A percentile compares a stretch with the other conserved stretches of the same genome.
Conservation (phyloP, 2,797 vertebrate species). For the Gila robusta region DNA sequence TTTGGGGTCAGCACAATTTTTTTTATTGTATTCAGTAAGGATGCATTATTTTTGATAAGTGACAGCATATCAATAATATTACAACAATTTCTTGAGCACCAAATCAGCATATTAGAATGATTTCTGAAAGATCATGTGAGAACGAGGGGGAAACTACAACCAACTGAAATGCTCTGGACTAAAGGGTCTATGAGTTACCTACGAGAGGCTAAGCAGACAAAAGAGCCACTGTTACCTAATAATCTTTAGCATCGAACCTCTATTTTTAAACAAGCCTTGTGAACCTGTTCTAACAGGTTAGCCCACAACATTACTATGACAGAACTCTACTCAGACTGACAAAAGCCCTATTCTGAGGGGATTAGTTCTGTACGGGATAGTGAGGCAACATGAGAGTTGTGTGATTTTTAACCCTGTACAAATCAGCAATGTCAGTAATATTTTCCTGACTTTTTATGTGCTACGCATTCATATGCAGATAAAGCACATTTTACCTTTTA, state of each 20-base stretch:
- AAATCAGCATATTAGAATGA: not conserved
- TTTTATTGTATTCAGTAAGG: not conserved
- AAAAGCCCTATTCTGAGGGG: not conserved
- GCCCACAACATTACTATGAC: not conserved
- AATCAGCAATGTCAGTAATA: not conserved
- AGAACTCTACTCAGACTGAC: not conserved
- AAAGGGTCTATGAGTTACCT: not conserved
- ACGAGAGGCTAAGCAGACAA: not conserved
- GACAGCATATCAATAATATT: not conserved
- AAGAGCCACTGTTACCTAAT: not conserved
- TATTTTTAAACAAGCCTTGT: not conserved
- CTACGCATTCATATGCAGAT: not conserved
- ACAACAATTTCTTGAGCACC: not conserved
- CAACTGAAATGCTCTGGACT: not conserved
- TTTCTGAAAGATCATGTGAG: not conserved
- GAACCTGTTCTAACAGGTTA: slow-evolving; percentile 37
- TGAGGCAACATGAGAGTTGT: not conserved
- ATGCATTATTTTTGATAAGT: not conserved
- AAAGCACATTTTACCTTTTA: not conserved
- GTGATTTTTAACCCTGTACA: not conserved
- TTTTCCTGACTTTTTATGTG: not conserved
- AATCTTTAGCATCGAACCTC: slow-evolving; percentile 23
- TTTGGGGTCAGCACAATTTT: not conserved
- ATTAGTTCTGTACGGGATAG: not conserved
- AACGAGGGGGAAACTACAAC: not conserved